Base-by-base conservation (phyloP, 1,140 invertebrate species). In the Tenebrio molitor region DNA sequence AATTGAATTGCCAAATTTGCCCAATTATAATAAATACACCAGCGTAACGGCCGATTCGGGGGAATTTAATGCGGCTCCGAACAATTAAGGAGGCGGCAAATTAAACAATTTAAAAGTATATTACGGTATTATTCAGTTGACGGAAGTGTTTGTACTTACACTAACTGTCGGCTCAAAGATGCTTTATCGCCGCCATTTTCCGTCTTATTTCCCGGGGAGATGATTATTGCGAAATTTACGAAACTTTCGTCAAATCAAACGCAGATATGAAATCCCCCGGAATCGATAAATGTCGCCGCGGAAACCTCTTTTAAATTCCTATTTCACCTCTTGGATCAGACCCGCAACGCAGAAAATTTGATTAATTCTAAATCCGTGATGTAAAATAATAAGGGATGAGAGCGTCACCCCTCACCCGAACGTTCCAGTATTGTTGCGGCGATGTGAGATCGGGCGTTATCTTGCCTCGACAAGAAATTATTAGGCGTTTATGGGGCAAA, bases 1-100 rank as follows among this genome's bases (percentile, higher is more conserved):
- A 58, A 58, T 58, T 58, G 50, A 29, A 58, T 58, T 58, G 23
- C 50, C 50, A 58, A 58, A 58, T 58, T 58, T 58, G 50, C 8
- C 50, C 50, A 58, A 58, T 58, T 58, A 58, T 58, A 58, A 58
- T 58, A 58, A 58, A 58, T 58, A 58, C 23, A 58, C 50, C 50
- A 10, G 21, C 23, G 12, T 58, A 29, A 58, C 12, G 50, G 50
- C 21, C 10, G 25, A 15, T 33, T 15, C 50, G n/a, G 23, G n/a
- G 3, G 23, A 29, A 29, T 14, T 58, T 58, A 39, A 39, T 58
- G 19, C 50, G 23, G 17, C 42, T 19, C 42, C 14, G 42, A 46
- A 46, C 16, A 46, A 46, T 46, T 46, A 46, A 15, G 42, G 16
- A 46, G 10, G 50, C 50, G 50, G 19, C 50, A 29, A 58, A 58